These are phyloP conservation scores for Hydrotaea cyrtoneurina DNA, from an alignment of 2,888 invertebrate species.

Conservation along the genomic window DNA sequence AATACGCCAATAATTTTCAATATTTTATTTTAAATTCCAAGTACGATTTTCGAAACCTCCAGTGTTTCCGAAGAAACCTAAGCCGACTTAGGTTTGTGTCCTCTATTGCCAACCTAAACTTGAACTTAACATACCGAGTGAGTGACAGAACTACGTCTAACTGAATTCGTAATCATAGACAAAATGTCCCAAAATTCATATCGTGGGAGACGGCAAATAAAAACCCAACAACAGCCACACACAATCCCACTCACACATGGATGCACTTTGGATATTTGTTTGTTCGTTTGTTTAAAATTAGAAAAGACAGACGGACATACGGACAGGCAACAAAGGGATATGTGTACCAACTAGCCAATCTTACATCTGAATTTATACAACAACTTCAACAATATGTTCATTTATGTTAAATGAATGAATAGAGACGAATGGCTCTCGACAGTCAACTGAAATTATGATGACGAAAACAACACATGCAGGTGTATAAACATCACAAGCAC, in stretches of 20 bases:
- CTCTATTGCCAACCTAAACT: too few relatives aligned
- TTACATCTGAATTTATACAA: conserved; percentile 13
- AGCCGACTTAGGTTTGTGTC: too few relatives aligned
- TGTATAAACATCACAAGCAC: conserved; percentile 51
- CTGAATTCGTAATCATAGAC: not conserved
- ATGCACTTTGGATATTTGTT: not conserved
- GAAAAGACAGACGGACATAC: not conserved
- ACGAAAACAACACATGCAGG: conserved; percentile 44
- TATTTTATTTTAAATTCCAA: too few relatives aligned
- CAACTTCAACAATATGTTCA: conserved; percentile 28
- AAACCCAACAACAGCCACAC: not conserved
- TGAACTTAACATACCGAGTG: too few relatives aligned
- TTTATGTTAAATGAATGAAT: conserved; percentile 34
- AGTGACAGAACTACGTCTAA: too few relatives aligned
- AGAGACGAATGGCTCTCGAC: conserved; percentile 28
- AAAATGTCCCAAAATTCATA: conserved; percentile 12
- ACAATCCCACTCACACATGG: not conserved
- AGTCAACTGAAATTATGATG: conserved; percentile 52
- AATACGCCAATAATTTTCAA: too few relatives aligned
- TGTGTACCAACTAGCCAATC: not conserved
- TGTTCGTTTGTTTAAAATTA: conserved; percentile 10
- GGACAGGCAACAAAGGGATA: not conserved
- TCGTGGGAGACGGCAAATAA: not conserved
- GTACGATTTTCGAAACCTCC: too few relatives aligned
- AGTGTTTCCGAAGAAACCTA: too few relatives aligned